Evolutionary conservation across 2,888 invertebrate genomes (phyloP), one percentile per base, ranked within the genome.

Genomic region (Malthinus flaveolus): DNA sequence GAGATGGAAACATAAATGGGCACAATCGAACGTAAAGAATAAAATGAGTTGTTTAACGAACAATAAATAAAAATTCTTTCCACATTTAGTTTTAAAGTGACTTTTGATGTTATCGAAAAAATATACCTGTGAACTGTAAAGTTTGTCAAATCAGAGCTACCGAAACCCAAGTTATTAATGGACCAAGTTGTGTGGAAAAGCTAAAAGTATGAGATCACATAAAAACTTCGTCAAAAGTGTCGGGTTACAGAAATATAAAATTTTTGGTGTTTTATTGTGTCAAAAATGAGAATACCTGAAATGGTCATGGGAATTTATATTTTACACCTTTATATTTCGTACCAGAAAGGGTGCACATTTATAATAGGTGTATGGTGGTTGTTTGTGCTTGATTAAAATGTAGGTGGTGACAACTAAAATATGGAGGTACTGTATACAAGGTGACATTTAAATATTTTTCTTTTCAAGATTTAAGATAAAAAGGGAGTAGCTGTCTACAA

Each of bases 171-270:
- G 5, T 2, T 23, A 23, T 39, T 59, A 59, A 59, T 59, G 59
- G 53, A 54, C 54, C 32, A 59, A 59, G 33, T 36, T 34, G 54
- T 44, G 54, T 59, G 59, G 59, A 59, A 59, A 59, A 49, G 59
- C 54, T 23, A 2, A 48, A 50, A n/a, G n/a, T n/a, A n/a, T n/a
- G n/a, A 59, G 50, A 59, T 59, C 58, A 59, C 48, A 53, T 35
- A 59, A 57, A 49, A 44, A 49, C 11, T 34, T 49, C 53, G 23
- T 46, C 33, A 47, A 59, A 59, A 49, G 59, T 59, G 59, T 59
- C 54, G 46, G 49, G 46, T 59, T 59, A 59, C 50, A 59, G 39
- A 11, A 39, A 49, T 54, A 49, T 48, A 45, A 37, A 48, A 32
- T 39, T 5, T 23, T 23, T 23, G 23, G 23, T 23, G 23, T 51